These are phyloP conservation scores for Calameuta filiformis DNA, from an alignment of 2,888 invertebrate genomes.

Conservation along the genomic window DNA sequence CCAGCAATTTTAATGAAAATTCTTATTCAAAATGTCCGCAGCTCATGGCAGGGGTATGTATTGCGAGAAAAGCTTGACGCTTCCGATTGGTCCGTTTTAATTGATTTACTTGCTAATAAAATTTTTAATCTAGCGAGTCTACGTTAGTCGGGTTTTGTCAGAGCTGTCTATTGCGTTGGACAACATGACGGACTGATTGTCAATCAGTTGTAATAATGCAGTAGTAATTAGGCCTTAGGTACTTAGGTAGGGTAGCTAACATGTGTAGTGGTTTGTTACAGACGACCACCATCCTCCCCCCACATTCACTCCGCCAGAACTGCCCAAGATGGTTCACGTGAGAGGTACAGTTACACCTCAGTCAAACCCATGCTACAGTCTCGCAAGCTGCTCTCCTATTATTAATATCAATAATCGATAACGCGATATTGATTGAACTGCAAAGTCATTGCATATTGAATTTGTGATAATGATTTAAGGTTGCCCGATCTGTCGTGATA, in stretches of 20 bases:
- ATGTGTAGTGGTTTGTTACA: constrained; percentile 76
- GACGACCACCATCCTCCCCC: constrained; percentile 98
- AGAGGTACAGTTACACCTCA: constrained; percentile 78
- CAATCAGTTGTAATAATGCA: not conserved
- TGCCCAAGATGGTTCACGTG: constrained; percentile 98
- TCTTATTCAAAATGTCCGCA: not conserved
- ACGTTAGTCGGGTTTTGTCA: not conserved
- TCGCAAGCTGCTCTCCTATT: constrained; percentile 55
- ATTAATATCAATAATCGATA: not conserved
- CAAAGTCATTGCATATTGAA: not conserved
- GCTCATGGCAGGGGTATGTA: not conserved
- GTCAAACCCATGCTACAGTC: constrained; percentile 61
- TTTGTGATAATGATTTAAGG: not conserved
- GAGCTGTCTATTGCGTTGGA: not conserved
- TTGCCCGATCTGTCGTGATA: not conserved
- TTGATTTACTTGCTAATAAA: not conserved
- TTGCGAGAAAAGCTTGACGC: not conserved
- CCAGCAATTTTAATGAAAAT: not conserved
- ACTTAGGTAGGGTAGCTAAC: constrained; percentile 64
- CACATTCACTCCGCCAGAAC: constrained; percentile 98
- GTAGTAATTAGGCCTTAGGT: constrained; percentile 48
- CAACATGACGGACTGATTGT: not conserved
- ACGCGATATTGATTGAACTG: not conserved
- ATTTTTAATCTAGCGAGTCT: not conserved
- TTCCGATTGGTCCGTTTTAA: not conserved